These are phyloP conservation scores for Dusona sp. DNA, from an alignment of 2,888 invertebrate genomes.

Conservation along the genomic window DNA sequence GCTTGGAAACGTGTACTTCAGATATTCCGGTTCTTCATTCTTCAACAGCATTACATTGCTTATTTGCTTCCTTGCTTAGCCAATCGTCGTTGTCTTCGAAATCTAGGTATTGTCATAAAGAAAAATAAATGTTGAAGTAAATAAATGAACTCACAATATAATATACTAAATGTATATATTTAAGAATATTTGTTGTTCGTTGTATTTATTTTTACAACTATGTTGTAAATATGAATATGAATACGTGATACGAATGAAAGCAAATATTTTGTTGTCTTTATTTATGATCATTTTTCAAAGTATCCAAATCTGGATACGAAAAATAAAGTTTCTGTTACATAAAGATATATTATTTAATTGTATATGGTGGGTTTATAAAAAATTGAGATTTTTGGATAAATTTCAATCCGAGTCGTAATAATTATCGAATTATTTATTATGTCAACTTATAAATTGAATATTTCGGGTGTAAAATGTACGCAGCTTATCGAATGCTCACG, in stretches of 20 bases:
- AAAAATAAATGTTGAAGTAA: not conserved
- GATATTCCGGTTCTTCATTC: constrained; percentile 47
- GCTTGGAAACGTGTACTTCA: constrained; percentile 54
- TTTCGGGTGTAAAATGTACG: not conserved
- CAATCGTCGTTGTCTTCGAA: not conserved
- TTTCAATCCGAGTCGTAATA: no score
- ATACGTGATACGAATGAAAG: not conserved
- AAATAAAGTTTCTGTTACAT: not conserved
- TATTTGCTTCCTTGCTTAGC: constrained; percentile 27
- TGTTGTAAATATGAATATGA: not conserved
- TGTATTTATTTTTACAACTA: not conserved
- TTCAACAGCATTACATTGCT: constrained; percentile 4
- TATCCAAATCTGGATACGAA: not conserved
- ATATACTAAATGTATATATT: not conserved
- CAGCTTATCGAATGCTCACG: not conserved
- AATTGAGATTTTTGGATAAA: no score
- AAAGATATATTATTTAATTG: not conserved
- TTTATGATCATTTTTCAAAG: not conserved
- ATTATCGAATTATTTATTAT: no score
- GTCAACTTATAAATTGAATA: not conserved
- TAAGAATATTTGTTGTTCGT: not conserved
- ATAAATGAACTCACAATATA: not conserved
- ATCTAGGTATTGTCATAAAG: not conserved
- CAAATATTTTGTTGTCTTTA: not conserved
- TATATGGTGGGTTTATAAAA: no score